These are phyloP conservation scores for Amphibalanus amphitrite DNA, from an alignment of 1,140 invertebrate genomes.

Conservation along the genomic window DNA sequence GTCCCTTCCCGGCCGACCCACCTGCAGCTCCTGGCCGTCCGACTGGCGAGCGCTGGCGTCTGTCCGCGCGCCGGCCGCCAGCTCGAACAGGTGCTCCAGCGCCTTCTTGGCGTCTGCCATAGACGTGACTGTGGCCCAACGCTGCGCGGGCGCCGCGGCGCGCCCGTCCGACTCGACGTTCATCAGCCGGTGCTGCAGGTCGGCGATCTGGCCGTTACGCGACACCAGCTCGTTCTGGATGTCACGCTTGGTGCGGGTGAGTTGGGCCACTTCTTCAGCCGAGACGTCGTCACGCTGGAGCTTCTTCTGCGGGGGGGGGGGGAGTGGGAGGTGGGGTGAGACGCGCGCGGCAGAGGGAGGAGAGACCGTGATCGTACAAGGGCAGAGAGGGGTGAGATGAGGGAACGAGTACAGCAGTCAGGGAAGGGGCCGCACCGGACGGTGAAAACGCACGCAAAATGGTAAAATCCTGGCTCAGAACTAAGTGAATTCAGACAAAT, in stretches of 20 bases:
- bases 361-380: background rate
- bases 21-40: background rate
- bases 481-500: no score
- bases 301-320: background rate
- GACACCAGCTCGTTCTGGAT: slow-evolving; percentile 48
- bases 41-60: background rate
- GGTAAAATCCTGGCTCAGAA: no score
- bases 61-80: no score
- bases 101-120: no score
- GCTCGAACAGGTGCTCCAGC: no score
- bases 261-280: background rate
- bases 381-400: background rate
- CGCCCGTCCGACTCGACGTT: slow-evolving; percentile 46
- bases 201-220: slow-evolving; percentile 57
- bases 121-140: background rate
- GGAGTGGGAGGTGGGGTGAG: background rate
- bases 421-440: background rate
- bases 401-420: background rate
- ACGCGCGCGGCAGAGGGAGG: no score
- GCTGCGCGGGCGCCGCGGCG: no score
- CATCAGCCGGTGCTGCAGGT: slow-evolving; percentile 65
- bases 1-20: no score
- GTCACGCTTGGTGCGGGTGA: slow-evolving; percentile 17
- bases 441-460: background rate
- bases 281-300: background rate